Evolutionary conservation across 2,888 invertebrate species (phyloP), one percentile per base, ranked within the genome.

Genomic region (Petrolisthes cinctipes): DNA sequence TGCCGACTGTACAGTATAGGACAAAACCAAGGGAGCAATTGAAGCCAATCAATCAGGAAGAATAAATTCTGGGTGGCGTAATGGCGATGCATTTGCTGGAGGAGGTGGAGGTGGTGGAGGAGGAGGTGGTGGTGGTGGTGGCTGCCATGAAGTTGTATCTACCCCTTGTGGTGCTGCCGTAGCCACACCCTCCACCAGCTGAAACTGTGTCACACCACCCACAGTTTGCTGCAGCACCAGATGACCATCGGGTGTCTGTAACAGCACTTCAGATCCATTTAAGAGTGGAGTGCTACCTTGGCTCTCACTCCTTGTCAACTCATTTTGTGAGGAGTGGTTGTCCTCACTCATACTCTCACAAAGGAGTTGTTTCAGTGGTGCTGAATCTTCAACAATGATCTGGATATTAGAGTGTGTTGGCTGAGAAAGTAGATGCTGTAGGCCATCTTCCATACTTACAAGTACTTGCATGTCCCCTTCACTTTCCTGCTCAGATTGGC

Each of bases 171-270:
- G 78, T 78, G 14, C 79, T 5, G 57, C 5, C 23, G 85, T 78
- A 4, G 88, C 82, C 1, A 88, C 82, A n/a, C 88, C 89, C 20
- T 87, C 85, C 53, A 89, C 89, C 17, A 89, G 73, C 71, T 87
- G 89, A 56, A 87, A 89, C 61, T 89, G 86, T 11, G 85, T 86
- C 68, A 86, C 86, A 68, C 89, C 89, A 7, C 85, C 85, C 66
- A 84, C 89, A 53, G 82, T 85, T n/a, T 89, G 85, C 56, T 82
- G 87, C 17, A 89, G 54, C 17, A 89, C 85, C 7, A 89, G 78
- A 51, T 61, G 82, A 11, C 89, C 89, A 85, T 89, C 89, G 6
- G 79, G 82, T 17, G 79, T 89, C 80, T 89, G 89, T 20, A 85
- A 56, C 7, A 87, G 57, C 23, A 89, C 79, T n/a, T 87, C 87